These are phyloP conservation scores for Macropus fuliginosus DNA, from an alignment of 2,797 vertebrate genomes.

Conservation along the genomic window DNA sequence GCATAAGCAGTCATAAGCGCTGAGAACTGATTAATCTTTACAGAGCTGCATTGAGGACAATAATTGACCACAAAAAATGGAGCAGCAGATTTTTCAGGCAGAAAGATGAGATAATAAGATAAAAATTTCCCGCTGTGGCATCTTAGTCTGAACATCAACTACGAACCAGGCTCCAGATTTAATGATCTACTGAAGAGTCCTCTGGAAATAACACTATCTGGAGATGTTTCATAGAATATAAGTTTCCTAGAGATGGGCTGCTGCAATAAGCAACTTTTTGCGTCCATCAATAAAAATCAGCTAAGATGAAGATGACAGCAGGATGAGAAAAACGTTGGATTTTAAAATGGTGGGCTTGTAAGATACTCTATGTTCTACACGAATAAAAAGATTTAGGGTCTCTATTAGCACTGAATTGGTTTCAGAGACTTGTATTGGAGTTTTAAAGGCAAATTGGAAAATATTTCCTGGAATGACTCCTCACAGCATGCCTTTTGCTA, in stretches of 20 bases:
- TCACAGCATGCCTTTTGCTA: constrained; percentile 86
- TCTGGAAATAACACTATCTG: not conserved
- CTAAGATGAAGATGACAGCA: not conserved
- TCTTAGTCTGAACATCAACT: constrained; percentile 19
- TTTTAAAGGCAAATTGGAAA: constrained; percentile 86
- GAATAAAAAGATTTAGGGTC: constrained; percentile 77
- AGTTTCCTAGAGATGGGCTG: not conserved
- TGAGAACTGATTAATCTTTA: constrained; percentile 45
- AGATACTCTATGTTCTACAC: constrained; percentile 68
- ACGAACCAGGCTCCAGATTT: constrained; percentile 37
- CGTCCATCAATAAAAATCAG: constrained; percentile 28
- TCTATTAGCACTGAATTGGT: constrained; percentile 79
- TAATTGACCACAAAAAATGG: constrained; percentile 23
- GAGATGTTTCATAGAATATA: constrained; percentile 15
- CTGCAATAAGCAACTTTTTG: constrained; percentile 15
- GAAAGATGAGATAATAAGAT: constrained; percentile 12
- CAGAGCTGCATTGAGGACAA: not conserved
- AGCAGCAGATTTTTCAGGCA: constrained; percentile 13
- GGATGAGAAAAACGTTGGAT: constrained; percentile 8
- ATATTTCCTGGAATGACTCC: constrained; percentile 86
- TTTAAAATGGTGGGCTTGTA: constrained; percentile 37
- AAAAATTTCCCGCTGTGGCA: not conserved
- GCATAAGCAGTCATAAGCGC: constrained; percentile 54
- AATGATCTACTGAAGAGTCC: not conserved
- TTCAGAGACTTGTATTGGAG: constrained; percentile 77